These are phyloP conservation scores for Hyposoter dolosus DNA, from an alignment of 2,888 invertebrate species.

Conservation along the genomic window DNA sequence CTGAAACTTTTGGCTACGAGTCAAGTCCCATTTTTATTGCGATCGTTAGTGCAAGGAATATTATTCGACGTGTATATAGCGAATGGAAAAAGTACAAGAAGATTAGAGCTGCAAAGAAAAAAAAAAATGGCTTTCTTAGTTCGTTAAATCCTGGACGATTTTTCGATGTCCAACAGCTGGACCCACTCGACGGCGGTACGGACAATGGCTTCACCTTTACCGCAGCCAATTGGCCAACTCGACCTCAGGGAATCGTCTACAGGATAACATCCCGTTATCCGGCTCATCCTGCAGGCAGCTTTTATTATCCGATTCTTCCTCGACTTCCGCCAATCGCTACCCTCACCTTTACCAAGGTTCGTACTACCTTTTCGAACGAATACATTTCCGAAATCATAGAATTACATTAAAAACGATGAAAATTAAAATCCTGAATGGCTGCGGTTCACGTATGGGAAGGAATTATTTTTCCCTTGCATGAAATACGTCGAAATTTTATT, in stretches of 20 bases:
- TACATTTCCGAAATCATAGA: background rate
- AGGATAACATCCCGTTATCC: constrained; percentile 95
- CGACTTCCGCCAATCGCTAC: constrained; percentile 95
- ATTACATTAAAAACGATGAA: background rate
- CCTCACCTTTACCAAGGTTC: constrained; percentile 96
- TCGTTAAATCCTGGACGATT: constrained; percentile 57
- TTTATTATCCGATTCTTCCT: constrained; percentile 96
- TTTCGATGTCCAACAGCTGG: constrained; percentile 87
- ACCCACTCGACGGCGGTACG: constrained; percentile 96
- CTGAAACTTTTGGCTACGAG: constrained; percentile 1
- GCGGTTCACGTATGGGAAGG: background rate
- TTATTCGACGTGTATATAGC: constrained; percentile 18
- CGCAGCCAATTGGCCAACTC: constrained; percentile 98
- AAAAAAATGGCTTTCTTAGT: constrained; percentile 33
- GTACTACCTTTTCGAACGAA: constrained; percentile 68
- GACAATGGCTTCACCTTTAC: constrained; percentile 98
- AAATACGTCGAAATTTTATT: background rate
- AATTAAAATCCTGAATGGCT: background rate
- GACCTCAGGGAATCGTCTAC: constrained; percentile 95
- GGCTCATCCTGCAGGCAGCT: constrained; percentile 96
- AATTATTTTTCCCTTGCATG: background rate
- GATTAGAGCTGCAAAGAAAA: background rate
- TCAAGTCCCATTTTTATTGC: constrained; percentile 33
- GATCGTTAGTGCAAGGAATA: constrained; percentile 37
- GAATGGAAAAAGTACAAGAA: constrained; percentile 1